Evolutionary conservation across 2,797 vertebrate genomes (phyloP).

Genomic region (Picus viridis): DNA sequence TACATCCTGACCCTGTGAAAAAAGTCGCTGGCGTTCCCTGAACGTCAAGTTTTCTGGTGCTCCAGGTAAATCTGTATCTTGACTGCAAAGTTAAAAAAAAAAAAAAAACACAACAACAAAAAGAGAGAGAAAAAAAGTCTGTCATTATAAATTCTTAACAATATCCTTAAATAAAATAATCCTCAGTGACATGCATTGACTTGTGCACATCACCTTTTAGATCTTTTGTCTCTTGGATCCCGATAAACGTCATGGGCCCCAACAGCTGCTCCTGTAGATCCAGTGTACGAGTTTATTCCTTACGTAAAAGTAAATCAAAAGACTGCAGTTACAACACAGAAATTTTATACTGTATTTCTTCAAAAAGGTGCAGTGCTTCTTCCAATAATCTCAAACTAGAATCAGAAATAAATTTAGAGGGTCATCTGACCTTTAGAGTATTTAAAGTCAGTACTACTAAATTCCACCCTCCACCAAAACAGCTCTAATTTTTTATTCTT

Average conservation of each 20-base stretch:
- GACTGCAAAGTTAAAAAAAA: conserved; percentile 73
- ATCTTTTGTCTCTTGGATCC: conserved; percentile 89
- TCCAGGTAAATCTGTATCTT: conserved; percentile 88
- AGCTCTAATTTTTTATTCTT: neutral
- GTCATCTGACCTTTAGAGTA: neutral
- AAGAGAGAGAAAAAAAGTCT: neutral
- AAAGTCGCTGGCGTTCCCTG: conserved; percentile 96
- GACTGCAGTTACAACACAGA: neutral
- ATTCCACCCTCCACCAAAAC: neutral
- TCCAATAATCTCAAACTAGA: neutral
- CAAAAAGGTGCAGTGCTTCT: conserved; percentile 56
- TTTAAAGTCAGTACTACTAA: neutral
- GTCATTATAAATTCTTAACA: neutral
- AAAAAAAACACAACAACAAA: no score
- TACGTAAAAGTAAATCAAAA: conserved; percentile 72
- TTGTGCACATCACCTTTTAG: conserved; percentile 84
- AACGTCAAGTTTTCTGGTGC: conserved; percentile 95
- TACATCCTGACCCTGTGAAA: conserved; percentile 98
- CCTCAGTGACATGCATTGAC: neutral
- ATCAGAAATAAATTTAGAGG: neutral
- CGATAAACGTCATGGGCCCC: conserved; percentile 87
- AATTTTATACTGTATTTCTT: neutral
- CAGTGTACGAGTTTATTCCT: conserved; percentile 93
- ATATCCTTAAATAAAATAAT: neutral
- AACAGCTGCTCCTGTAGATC: conserved; percentile 87